Base-by-base conservation (phyloP, 2,797 vertebrate genomes). In the Myioborus miniatus region DNA sequence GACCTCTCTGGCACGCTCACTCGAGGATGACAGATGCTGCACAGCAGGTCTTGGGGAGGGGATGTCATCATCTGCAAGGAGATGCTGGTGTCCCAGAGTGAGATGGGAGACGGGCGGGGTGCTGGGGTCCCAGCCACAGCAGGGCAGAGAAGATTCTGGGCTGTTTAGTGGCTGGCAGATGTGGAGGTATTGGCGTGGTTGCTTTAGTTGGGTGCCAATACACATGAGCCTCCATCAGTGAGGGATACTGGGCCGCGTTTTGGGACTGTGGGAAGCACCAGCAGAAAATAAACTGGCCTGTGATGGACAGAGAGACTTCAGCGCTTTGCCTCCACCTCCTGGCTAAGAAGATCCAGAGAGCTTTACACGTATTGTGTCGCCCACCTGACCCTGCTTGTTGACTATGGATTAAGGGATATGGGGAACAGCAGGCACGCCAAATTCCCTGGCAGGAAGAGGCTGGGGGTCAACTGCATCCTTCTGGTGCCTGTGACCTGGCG, bases 321-420 rank as follows among this genome's bases (percentile, higher is more conserved):
- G 37, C 0, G 2, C 21, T 74, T 83, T 21, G 24, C 29, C 18
- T 75, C 78, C 36, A 11, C 11, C 29, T 76, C 15, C 32, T 43
- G 30, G 56, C 29, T 6, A 1, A 34, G 43, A 77, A 50, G 39
- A 44, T 49, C 22, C 27, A 8, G 21, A 65, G n/a, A 20, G 22
- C 30, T 70, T 37, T 9, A 9, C 1, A 0, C 0, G 11, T 39
- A 22, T n/a, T 0, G 0, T 36, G 27, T 17, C 13, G 30, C 12
- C 37, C 18, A 12, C 20, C 3, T 10, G 36, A 34, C 9, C 23
- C 16, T 9, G 11, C 26, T 27, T 34, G 43, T 1, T 43, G 50
- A 5, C 41, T 37, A 24, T 1, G 3, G 17, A 6, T 46, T 37
- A 49, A 34, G 30, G 55, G 43, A 15, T 26, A 11, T 1, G 6